Base-by-base conservation (phyloP, 2,113 vertebrate genomes). In the Oryzias woworae region DNA sequence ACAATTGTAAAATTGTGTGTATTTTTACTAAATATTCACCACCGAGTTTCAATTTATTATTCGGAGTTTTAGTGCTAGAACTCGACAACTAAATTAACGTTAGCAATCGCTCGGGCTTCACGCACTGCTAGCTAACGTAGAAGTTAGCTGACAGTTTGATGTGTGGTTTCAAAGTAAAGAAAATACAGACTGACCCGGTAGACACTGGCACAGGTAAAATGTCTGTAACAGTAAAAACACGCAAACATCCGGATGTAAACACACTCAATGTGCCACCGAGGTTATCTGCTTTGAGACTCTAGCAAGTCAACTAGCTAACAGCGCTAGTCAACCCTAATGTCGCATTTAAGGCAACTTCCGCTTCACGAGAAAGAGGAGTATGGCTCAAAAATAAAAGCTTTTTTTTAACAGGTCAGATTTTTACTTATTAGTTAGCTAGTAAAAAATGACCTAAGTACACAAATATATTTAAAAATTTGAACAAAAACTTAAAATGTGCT, bases 231-330 rank as follows among this genome's bases (percentile, higher is more conserved):
- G 42, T 42, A 50, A 24, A 49, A 66, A 63, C 31, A 57, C 58
- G 47, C 7, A 48, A 64, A 45, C 18, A 31, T 20, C 52, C 50
- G 63, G 55, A 56, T 70, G 76, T 73, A 76, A 83, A 78, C 81
- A 79, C 24, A 69, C 71, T 71, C 75, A 77, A 75, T 76, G 73
- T 77, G 69, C 71, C 66, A 73, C 48, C 66, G 17, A n/a, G 66
- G 69, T 81, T 73, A 78, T 80, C 54, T 63, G 75, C 73, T 68
- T 75, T 75, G 68, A 66, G 63, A 73, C 55, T 20, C 41, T 41
- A n/a, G 62, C 72, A 80, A 71, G 66, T 57, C 60, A 74, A 62
- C 75, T 53, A 75, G 64, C 69, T 75, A 74, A 62, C 79, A 14
- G 50, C 62, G 81, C 62, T 70, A 52, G 78, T 78, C 71, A 82